Conservation (phyloP, 2,888 invertebrate genomes). For the Ectemnius cavifrons region DNA sequence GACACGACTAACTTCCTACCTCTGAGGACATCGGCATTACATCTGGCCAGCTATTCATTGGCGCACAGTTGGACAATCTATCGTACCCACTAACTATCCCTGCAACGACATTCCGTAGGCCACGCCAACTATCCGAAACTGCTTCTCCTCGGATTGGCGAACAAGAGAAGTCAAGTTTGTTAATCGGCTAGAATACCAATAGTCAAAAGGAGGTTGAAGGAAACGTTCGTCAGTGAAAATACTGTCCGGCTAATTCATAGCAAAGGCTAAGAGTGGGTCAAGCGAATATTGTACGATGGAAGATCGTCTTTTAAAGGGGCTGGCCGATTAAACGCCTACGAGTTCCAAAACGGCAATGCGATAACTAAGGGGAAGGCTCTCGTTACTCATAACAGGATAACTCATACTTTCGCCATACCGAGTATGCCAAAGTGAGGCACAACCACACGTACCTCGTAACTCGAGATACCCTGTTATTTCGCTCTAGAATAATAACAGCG, state of each 20-base stretch:
- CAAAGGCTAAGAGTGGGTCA: too few species aligned
- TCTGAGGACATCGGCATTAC: slow-evolving; percentile 41
- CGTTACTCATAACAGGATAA: slow-evolving; percentile 24
- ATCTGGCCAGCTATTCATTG: slow-evolving; percentile 52
- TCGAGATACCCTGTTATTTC: neutral
- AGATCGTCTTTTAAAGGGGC: neutral
- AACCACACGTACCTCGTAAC: too few species aligned
- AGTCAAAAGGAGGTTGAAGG: too few species aligned
- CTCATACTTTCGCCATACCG: neutral
- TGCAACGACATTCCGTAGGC: slow-evolving; percentile 56
- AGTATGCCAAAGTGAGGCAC: neutral
- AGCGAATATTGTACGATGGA: too few species aligned
- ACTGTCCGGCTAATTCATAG: too few species aligned
- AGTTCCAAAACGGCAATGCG: neutral
- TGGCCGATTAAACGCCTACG: neutral
- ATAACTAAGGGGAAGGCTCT: neutral
- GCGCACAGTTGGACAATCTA: slow-evolving; percentile 63
- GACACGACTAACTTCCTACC: slow-evolving; percentile 57
- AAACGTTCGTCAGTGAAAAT: too few species aligned
- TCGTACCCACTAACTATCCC: slow-evolving; percentile 68
- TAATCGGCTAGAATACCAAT: too few species aligned
- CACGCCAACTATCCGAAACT: slow-evolving; percentile 67
- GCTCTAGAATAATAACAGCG: neutral
- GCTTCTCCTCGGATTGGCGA: slow-evolving; percentile 44
- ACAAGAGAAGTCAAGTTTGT: neutral